Percentiles rank a stretch among this genome's conserved stretches.
Conservation (phyloP, 2,888 invertebrate genomes). For the Beris morrisii region DNA sequence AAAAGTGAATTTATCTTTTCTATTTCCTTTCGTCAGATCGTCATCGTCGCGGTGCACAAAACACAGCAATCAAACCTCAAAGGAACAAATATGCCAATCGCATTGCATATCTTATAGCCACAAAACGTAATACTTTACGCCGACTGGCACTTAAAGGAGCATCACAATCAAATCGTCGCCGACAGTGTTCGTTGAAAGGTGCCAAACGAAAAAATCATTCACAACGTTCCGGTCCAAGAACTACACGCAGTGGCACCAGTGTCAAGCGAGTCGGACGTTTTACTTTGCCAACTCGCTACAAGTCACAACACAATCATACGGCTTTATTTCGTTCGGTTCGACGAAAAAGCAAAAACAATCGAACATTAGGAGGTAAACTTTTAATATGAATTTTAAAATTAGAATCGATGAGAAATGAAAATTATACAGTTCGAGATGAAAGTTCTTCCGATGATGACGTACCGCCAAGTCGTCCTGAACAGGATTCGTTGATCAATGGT, state of each 20-base stretch:
- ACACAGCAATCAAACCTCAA: slow-evolving; percentile 53
- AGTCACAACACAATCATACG: slow-evolving; percentile 29
- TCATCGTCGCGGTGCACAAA: slow-evolving; percentile 55
- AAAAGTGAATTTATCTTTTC: neutral
- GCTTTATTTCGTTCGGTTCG: slow-evolving; percentile 30
- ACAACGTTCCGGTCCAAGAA: slow-evolving; percentile 34
- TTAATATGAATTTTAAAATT: neutral
- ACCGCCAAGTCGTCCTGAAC: slow-evolving; percentile 33
- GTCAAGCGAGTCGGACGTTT: slow-evolving; percentile 39
- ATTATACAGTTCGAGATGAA: slow-evolving; percentile 25
- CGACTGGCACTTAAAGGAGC: slow-evolving; percentile 64
- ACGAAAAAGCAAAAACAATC: slow-evolving; percentile 33
- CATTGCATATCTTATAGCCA: slow-evolving; percentile 72
- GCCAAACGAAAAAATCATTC: slow-evolving; percentile 38
- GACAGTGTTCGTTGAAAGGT: slow-evolving; percentile 42
- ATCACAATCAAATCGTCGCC: slow-evolving; percentile 47
- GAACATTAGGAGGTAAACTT: slow-evolving; percentile 12
- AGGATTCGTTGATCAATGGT: slow-evolving; percentile 37
- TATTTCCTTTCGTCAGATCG: slow-evolving; percentile 46
- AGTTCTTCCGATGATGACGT: slow-evolving; percentile 37
- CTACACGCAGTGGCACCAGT: slow-evolving; percentile 35
- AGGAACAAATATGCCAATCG: slow-evolving; percentile 64
- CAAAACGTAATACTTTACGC: slow-evolving; percentile 68
- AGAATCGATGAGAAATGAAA: neutral
- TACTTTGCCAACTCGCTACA: slow-evolving; percentile 33